These are phyloP conservation scores for Papilio xuthus DNA, from an alignment of 1,140 invertebrate species.

Conservation along the genomic window DNA sequence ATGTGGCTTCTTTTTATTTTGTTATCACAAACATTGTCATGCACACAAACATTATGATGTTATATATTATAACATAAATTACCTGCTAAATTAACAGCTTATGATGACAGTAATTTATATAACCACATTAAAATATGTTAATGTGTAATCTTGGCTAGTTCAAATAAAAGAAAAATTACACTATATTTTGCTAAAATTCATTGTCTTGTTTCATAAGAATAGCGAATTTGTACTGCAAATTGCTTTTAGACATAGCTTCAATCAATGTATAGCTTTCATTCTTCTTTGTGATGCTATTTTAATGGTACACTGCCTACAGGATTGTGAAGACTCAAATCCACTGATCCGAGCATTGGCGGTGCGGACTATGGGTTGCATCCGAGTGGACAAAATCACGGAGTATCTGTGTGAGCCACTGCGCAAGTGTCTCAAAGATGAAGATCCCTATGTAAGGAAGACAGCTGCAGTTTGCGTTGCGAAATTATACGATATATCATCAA, in stretches of 20 bases:
- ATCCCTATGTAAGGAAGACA: slow-evolving; percentile 99
- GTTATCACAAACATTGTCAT: slow-evolving; percentile 9
- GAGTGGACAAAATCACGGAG: slow-evolving; percentile 99
- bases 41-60: neutral
- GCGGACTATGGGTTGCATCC: slow-evolving; percentile 99
- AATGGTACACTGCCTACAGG: slow-evolving; percentile 83
- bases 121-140: neutral
- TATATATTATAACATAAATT: neutral
- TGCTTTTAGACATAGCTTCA: slow-evolving; percentile 73
- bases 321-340: slow-evolving; percentile 99
- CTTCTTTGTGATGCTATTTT: slow-evolving; percentile 56
- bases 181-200: neutral
- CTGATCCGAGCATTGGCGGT: slow-evolving; percentile 99
- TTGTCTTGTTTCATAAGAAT: slow-evolving; percentile 37
- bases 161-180: too few relatives aligned
- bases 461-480: slow-evolving; percentile 99
- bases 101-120: too few relatives aligned
- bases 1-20: slow-evolving; percentile 16
- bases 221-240: slow-evolving; percentile 62
- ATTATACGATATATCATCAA: slow-evolving; percentile 98
- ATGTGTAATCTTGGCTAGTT: too few relatives aligned
- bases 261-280: slow-evolving; percentile 66
- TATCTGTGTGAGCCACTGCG: slow-evolving; percentile 99
- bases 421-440: slow-evolving; percentile 99
- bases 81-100: neutral